Evolutionary conservation across 2,113 vertebrate genomes (phyloP).

Genomic region (Mungos mungo): DNA sequence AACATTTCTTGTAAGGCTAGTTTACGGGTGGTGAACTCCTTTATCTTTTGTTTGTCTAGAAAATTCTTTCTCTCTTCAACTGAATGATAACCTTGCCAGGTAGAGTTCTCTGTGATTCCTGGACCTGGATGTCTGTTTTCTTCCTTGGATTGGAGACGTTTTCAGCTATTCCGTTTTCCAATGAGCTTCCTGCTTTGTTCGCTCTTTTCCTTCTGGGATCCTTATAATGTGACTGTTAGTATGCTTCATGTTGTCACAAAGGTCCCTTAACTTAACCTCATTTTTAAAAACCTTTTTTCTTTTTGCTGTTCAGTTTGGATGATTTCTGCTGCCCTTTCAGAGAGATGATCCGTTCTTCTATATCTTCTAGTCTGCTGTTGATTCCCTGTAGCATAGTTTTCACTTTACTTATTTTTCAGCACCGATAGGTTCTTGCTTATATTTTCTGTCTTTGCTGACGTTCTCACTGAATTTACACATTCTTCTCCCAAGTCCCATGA

Average conservation of each 20-base stretch:
- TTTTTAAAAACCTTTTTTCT: not conserved
- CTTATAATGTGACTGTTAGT: not conserved
- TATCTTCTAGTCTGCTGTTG: not conserved
- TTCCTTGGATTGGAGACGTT: not conserved
- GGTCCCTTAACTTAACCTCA: not conserved
- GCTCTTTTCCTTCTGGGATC: not conserved
- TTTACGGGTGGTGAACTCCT: not conserved
- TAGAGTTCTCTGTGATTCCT: not conserved
- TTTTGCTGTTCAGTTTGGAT: not conserved
- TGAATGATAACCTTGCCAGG: not conserved
- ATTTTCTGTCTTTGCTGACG: not conserved
- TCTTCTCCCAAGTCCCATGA: not conserved
- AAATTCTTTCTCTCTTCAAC: not conserved
- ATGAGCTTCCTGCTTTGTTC: not conserved
- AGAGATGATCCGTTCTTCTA: not conserved
- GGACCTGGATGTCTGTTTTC: not conserved
- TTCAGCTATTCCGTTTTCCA: not conserved
- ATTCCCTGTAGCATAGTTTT: not conserved
- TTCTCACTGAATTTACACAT: not conserved
- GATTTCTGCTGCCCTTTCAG: not conserved
- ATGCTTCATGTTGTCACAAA: not conserved
- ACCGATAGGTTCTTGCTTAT: not conserved
- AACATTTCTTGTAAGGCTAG: not conserved
- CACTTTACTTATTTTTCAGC: not conserved
- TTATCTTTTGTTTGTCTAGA: not conserved